Base-by-base conservation (phyloP, 2,113 vertebrate species). In the Oncorhynchus clarkii region DNA sequence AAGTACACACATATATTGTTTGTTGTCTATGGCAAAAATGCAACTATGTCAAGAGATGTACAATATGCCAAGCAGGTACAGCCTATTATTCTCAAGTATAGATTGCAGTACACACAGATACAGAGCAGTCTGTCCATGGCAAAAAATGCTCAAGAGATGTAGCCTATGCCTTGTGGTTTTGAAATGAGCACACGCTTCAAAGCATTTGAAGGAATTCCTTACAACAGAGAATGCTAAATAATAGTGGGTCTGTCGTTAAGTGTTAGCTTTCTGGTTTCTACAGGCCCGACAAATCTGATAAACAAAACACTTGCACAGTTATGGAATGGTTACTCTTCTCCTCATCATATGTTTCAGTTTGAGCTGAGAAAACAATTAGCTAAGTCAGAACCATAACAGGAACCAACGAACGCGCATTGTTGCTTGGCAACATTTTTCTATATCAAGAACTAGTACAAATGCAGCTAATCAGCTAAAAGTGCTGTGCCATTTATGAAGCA, bases 341-440 rank as follows among this genome's bases (percentile, higher is more conserved):
- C 8, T 62, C n/a, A 9, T 62, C 18, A 62, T 24, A 62, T 22
- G 59, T 22, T 62, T 62, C 20, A 3, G 13, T 16, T 62, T 7
- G 59, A 62, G n/a, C n/a, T 24, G n/a, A 22, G 20, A 22, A 8
- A 62, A 62, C 2, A 9, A 22, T 62, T 22, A 45, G 39, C 39
- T 11, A 22, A 24, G n/a, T 62, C 59, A 24, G 22, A 67, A 29
- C 65, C 4, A 0, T 29, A 64, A 48, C 13, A 70, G 5, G 13
- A 18, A 68, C 29, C 48, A 54, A 59, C 66, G 74, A 75, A 77
- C 71, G 76, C 39, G 70, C 6, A 62, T 72, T 70, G 84, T 86
- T 86, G 81, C 84, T 71, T 65, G 60, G 77, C 81, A 83, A 83
- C 79, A 20, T 68, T 5, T 2, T 18, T 8, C 72, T 77, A 67